Evolutionary conservation across 2,797 vertebrate species (phyloP), one percentile per base, ranked within the genome.

Genomic region (Leptoclinus maculatus): DNA sequence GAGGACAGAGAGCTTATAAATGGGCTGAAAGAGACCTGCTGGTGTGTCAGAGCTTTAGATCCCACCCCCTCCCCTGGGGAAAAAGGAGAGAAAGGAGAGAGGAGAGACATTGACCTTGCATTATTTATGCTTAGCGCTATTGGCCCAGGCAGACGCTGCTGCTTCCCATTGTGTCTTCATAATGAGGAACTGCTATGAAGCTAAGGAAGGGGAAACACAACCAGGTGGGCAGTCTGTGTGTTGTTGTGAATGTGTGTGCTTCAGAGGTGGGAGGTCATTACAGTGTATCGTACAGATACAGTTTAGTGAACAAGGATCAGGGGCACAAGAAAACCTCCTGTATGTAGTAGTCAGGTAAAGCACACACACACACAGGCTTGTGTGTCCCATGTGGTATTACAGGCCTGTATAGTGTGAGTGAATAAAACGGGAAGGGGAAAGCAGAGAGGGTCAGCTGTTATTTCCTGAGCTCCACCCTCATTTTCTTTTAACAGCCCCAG

Each of bases 81-180:
- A 89, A 82, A 80, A 81, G 76, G 71, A 76, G 87, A 91, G 91
- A 91, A 91, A 91, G 87, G 83, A 90, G 86, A 87, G 81, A 90
- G 89, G 87, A 91, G 91, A 92, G 92, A 90, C 92, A 93, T 87
- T 95, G 94, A 94, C 94, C 94, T 94, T 95, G 94, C 94, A 96
- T 96, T 95, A 95, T 96, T 96, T 95, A 95, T 95, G 94, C 89
- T 91, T 88, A 89, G 90, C 76, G 66, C 92, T 93, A 93, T 87
- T 94, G 92, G 94, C 91, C 89, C 82, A 83, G 87, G 90, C 93
- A 92, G 89, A 92, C 84, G 87, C 89, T 90, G 87, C 89, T 90
- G 89, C 87, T 92, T 92, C 90, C 93, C 87, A 92, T 93, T 94
- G 93, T 95, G 93, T 95, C 91, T 91, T 94, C 83, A 92, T 94